Conservation (phyloP, 92 coral and sea anemone genomes). For the Paramuricea clavata region DNA sequence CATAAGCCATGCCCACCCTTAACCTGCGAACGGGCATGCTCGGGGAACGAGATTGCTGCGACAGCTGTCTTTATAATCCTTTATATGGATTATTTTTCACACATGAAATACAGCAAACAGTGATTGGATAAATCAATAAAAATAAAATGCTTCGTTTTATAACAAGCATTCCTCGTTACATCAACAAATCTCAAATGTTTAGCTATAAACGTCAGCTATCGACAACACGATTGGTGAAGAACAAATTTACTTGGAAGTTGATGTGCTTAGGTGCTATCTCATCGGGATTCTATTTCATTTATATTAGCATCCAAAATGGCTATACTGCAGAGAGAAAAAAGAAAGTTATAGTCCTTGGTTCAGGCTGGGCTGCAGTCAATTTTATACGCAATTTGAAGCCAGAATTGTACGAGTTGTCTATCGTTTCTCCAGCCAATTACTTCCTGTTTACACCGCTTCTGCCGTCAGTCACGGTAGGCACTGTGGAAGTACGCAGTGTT, state of each 20-base stretch:
- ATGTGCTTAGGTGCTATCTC: slow-evolving; percentile 30
- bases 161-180: neutral
- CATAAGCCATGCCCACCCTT: no score
- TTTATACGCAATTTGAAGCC: slow-evolving; percentile 42
- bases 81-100: no score
- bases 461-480: slow-evolving; percentile 43
- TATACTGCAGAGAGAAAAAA: slow-evolving; percentile 9
- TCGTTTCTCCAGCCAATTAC: slow-evolving; percentile 32
- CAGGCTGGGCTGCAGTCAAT: slow-evolving; percentile 50
- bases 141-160: slow-evolving; percentile 8
- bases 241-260: slow-evolving; percentile 38
- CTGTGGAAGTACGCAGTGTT: slow-evolving; percentile 51
- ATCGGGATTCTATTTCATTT: slow-evolving; percentile 17
- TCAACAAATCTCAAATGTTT: neutral
- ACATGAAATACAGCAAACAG: no score
- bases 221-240: neutral
- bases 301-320: neutral
- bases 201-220: slow-evolving; percentile 27
- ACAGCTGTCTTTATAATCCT: no score
- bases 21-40: no score
- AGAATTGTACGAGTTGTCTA: slow-evolving; percentile 31
- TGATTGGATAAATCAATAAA: no score
- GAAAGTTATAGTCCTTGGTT: slow-evolving; percentile 34
- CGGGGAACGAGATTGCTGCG: no score
- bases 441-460: slow-evolving; percentile 45